Percentiles rank a stretch among this genome's conserved stretches.
These are phyloP conservation scores for Drosophila anomelani DNA, from an alignment of 2,888 invertebrate genomes.

Conservation along the genomic window DNA sequence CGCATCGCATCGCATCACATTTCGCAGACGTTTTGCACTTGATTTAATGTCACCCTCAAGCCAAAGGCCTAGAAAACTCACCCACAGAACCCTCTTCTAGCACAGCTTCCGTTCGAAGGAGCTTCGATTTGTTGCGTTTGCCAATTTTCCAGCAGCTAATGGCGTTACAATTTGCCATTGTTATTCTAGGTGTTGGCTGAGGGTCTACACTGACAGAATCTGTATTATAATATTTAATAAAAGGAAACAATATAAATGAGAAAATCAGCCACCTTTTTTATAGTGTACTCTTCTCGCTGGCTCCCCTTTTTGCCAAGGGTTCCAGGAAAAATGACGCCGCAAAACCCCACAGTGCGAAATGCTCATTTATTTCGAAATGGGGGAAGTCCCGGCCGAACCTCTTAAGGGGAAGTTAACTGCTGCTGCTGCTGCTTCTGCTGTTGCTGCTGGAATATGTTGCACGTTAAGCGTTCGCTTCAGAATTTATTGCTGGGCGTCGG, in stretches of 20 bases:
- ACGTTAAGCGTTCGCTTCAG: conserved; percentile 68
- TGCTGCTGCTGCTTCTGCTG: conserved; percentile 17
- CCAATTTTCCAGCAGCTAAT: conserved; percentile 73
- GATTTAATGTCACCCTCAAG: conserved; percentile 65
- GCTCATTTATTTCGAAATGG: conserved; percentile 70
- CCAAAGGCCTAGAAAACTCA: conserved; percentile 13
- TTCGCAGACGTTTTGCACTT: conserved; percentile 73
- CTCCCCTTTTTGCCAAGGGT: conserved; percentile 6
- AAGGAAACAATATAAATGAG: neutral
- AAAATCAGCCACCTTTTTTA: neutral
- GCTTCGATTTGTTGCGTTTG: conserved; percentile 67
- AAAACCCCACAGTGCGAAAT: conserved; percentile 67
- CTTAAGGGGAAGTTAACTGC: conserved; percentile 45
- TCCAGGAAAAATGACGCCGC: conserved; percentile 67
- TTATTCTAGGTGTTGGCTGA: conserved; percentile 57
- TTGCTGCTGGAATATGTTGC: conserved; percentile 69
- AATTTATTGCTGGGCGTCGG: conserved; percentile 69
- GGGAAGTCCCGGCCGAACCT: conserved; percentile 25
- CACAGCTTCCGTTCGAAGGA: conserved; percentile 10
- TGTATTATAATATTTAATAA: no score
- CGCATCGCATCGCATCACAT: conserved; percentile 66
- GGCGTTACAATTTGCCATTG: conserved; percentile 73
- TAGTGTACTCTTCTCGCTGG: conserved; percentile 15
- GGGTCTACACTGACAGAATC: conserved; percentile 12
- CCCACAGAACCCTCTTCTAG: neutral